These are phyloP conservation scores for Protobothrops flavoviridis DNA, from an alignment of 2,113 vertebrate species.

Conservation along the genomic window DNA sequence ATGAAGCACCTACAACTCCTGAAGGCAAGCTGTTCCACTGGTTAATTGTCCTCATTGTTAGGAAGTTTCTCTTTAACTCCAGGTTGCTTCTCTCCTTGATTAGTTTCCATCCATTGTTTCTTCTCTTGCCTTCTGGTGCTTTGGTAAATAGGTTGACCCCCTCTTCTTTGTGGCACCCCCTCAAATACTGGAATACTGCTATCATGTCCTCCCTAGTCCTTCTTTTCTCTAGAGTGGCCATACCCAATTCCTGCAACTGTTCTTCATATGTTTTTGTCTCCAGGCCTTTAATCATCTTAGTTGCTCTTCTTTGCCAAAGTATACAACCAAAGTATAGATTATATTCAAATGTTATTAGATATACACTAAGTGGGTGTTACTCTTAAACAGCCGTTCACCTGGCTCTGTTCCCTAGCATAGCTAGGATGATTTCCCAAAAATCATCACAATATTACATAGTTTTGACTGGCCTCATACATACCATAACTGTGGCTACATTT, in stretches of 20 bases:
- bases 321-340: background rate
- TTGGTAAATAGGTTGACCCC: background rate
- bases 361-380: background rate
- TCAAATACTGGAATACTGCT: background rate
- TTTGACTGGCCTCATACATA: constrained; percentile 65
- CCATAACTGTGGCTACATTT: constrained; percentile 91
- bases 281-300: background rate
- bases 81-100: background rate
- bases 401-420: too few relatives aligned
- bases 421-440: background rate
- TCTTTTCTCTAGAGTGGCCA: background rate
- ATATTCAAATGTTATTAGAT: background rate
- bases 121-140: too few relatives aligned
- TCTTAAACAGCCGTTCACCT: background rate
- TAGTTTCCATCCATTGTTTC: background rate
- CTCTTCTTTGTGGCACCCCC: background rate
- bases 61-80: background rate
- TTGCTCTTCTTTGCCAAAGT: background rate
- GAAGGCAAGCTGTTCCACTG: background rate
- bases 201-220: background rate
- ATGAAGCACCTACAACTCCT: background rate
- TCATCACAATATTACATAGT: background rate
- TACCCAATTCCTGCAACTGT: background rate
- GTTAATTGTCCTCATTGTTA: background rate
- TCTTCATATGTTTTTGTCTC: background rate